Evolutionary conservation across 2,888 invertebrate genomes (phyloP), one percentile per base, ranked within the genome.

Genomic region (Rhogogaster chlorosoma): DNA sequence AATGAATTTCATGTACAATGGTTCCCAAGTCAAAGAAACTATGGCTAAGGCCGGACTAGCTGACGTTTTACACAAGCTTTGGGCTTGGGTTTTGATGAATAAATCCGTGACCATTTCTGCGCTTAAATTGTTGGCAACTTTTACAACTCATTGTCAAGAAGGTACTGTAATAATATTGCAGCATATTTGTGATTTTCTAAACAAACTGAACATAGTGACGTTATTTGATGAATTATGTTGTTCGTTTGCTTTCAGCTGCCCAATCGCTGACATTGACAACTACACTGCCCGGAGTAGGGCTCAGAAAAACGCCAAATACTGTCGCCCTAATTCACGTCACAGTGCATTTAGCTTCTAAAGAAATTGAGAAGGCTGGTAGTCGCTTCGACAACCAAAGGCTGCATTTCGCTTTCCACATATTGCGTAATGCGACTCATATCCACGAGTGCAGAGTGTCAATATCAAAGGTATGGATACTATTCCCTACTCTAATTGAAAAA

Each of bases 71-170:
- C 95, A 95, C 89, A 95, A 96, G 87, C 93, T 96, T 88, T 96
- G 96, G 96, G 94, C 95, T 2, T 96, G 96, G 96, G 95, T 95
- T 89, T 94, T 94, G 90, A 94, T 95, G 88, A 95, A 95, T 36
- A 95, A 95, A 80, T 93, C 92, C 77, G 92, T 95, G 64, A 90
- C 96, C 5, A 93, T 94, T 1, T 94, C 95, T 26, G 94, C 95
- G 22, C 92, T 96, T 84, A 95, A 95, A 88, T 93, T 96, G 88
- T 89, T 97, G 67, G 94, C 95, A 84, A 96, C 95, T 0, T 96
- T 95, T 88, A 96, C 96, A 2, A 95, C 95, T 84, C 94, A 95
- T 86, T 96, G 96, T 89, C 91, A 94, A 18, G 94, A 94, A 94
- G 96, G 96, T 96, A 91, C n/a, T n/a, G n/a, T 1, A 67, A 45